phyloP scores from a whole-genome alignment of 2,113 vertebrate species.

The Trematomus loennbergii region DNA sequence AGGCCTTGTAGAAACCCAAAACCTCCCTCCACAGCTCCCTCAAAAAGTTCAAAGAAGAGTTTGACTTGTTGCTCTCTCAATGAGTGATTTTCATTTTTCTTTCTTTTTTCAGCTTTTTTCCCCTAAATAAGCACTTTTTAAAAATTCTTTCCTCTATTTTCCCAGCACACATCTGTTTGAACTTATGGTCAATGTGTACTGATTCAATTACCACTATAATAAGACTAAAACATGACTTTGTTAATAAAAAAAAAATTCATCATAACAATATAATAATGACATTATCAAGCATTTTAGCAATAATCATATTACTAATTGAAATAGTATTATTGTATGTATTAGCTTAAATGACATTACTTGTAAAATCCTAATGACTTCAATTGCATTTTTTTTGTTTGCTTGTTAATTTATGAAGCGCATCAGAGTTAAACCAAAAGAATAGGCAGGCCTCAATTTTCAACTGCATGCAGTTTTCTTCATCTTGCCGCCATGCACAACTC shows the following conservation, averaged over 20 bases:
- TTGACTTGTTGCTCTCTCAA: conserved; percentile 41
- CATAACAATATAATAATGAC: too few species aligned
- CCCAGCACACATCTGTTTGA: neutral
- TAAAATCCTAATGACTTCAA: neutral
- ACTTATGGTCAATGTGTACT: neutral
- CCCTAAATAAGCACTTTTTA: neutral
- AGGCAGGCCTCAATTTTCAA: conserved; percentile 10
- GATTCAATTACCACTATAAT: neutral
- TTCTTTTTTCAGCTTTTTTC: neutral
- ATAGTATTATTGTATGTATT: neutral
- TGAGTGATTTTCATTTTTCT: neutral
- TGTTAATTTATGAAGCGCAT: conserved; percentile 1
- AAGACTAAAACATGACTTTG: neutral
- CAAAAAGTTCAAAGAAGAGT: conserved; percentile 26
- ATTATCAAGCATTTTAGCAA: too few species aligned
- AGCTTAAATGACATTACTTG: neutral
- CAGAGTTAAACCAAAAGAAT: neutral
- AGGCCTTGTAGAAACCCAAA: conserved; percentile 57
- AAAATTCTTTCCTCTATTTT: neutral
- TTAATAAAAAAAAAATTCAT: too few species aligned
- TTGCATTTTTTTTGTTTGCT: neutral
- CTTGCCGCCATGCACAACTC: neutral
- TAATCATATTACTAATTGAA: too few species aligned
- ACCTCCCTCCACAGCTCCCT: conserved; percentile 27
- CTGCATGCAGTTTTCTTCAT: neutral